Evolutionary conservation across 1,140 invertebrate genomes (phyloP), one percentile per base, ranked within the genome.

Genomic region (Plectrocnemia conspersa): DNA sequence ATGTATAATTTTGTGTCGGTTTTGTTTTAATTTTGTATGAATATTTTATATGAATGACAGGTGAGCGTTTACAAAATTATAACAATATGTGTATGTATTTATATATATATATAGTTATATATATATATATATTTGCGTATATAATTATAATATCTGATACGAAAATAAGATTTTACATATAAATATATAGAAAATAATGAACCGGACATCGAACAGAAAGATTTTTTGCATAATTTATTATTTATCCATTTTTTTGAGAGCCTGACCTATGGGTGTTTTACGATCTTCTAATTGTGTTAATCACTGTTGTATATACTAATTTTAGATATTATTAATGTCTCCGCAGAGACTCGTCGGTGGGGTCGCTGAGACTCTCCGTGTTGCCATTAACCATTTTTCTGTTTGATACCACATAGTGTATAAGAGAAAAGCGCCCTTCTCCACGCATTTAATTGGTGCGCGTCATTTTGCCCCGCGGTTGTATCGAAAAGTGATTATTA

Each of bases 261-360:
- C 16, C 3, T 33, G 25, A 18, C 16, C 3, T 6, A 33, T 19
- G 6, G 46, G 46, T 27, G 38, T 52, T 41, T 40, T n/a, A 40
- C 54, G 48, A 41, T 44, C n/a, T 32, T 29, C 7, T 32, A 6
- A 41, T 56, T 56, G 49, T 60, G 58, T 59, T 47, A 27, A 13
- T 50, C 33, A 56, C 58, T 60, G 48, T 61, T 61, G 59, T 61
- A 61, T 49, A 61, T 61, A 61, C 59, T 61, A 61, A 61, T 61
- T 61, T 61, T 61, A 56, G 38, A 56, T 47, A 23, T 36, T 24
- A 35, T 35, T 41, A 55, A 47, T 52, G 53, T 59, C 50, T 53
- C 47, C 24, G 9, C 13, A 36, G 35, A 38, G 42, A 50, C 18
- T 38, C 5, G 33, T 24, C 32, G 45, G 38, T 35, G 21, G 48